Evolutionary conservation across 2,113 vertebrate genomes (phyloP).

Genomic region (Myrmophylax atrothorax): DNA sequence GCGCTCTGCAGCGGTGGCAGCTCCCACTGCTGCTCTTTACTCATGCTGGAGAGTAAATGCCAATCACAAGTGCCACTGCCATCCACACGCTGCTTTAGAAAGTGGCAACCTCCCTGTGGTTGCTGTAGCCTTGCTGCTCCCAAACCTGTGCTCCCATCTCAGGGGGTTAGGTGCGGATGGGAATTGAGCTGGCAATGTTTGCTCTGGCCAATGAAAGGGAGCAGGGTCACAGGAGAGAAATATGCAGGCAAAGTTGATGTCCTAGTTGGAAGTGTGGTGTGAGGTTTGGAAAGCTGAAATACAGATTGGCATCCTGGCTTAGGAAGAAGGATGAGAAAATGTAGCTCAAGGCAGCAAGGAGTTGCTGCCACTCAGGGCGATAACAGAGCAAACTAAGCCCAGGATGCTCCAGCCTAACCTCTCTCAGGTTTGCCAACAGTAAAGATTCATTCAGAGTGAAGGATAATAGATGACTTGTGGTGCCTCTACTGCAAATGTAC

Average conservation of each 20-base stretch:
- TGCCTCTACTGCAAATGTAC: neutral
- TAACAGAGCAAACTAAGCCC: neutral
- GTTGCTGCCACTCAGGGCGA: neutral
- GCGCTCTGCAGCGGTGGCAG: rapidly evolving
- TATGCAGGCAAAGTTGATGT: rapidly evolving
- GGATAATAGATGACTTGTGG: neutral
- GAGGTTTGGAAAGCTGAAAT: neutral
- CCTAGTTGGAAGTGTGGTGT: neutral
- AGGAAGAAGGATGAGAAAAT: neutral
- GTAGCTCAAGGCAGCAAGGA: neutral
- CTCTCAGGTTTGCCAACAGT: neutral
- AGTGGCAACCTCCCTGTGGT: neutral
- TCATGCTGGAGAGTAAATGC: neutral
- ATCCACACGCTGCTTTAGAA: rapidly evolving
- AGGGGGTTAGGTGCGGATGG: neutral
- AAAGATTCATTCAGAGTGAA: neutral
- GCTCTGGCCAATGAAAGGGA: neutral
- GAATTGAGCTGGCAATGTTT: neutral
- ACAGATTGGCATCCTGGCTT: neutral
- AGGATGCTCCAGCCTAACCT: neutral
- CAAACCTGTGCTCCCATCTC: neutral
- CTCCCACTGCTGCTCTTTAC: neutral
- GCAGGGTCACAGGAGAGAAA: neutral
- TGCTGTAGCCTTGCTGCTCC: neutral
- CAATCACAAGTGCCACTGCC: rapidly evolving